Evolutionary conservation across 2,888 invertebrate species (phyloP), one percentile per base, ranked within the genome.

Genomic region (Aphodius sticticus): DNA sequence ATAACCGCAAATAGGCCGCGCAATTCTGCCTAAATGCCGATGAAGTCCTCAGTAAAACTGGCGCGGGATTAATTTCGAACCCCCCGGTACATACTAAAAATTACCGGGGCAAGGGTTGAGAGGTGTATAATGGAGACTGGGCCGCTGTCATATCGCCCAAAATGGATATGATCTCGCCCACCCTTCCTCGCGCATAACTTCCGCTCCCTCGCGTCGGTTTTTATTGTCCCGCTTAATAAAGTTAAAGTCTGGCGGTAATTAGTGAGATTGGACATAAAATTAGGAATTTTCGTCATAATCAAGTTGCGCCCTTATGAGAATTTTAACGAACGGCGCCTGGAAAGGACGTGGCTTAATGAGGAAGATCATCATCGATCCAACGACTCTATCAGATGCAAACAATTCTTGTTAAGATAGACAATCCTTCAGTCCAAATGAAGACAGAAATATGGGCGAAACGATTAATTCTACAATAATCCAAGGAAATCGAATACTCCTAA

Each of bases 241-340:
- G 74, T 74, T 74, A 74, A 74, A 74, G 74, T 74, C 74, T 35
- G 74, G 74, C 36, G 37, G 74, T 74, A 74, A 79, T 79, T 79
- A 77, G 79, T 74, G 77, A 79, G 79, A 79, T 79, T 79, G 79
- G 77, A 79, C 77, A 77, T 69, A 77, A 77, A 74, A 77, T 77
- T 72, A 79, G 79, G 74, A 71, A 79, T 79, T 79, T 74, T 74
- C 74, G 36, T 74, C 74, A 37, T 74, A 36, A 74, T 37, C 36
- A 15, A 15, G 12, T 15, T 15, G 70, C 15, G n/a, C 37, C 74
- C 74, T 74, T 6, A n/a, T 74, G 74, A 35, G 71, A 71, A 71
- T 71, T 71, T 35, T 71, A 71, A 71, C 35, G 71, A 71, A 35
- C 35, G 53, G 9, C 53, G 9, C 7, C 53, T 53, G 53, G 53